Percentiles rank a stretch among this genome's conserved stretches.
These are phyloP conservation scores for Arrhopalites spinosus DNA, from an alignment of 2,888 invertebrate species.

Conservation along the genomic window DNA sequence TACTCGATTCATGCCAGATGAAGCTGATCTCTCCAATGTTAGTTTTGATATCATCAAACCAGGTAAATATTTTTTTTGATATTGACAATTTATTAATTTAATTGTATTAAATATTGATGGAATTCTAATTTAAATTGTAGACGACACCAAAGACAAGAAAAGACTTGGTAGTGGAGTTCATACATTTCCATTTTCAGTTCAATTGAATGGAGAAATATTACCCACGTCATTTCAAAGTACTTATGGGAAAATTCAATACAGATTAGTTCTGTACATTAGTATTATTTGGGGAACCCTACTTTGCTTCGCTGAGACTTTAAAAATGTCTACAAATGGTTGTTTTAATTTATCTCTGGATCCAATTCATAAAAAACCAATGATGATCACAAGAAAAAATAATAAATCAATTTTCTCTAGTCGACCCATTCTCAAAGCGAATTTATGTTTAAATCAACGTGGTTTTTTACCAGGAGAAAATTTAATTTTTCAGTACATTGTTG, in stretches of 20 bases:
- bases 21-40: too few relatives aligned
- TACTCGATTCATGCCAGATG: too few relatives aligned
- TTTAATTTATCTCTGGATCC: conserved; percentile 7
- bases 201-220: neutral
- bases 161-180: conserved; percentile 9
- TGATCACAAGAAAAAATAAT: conserved; percentile 13
- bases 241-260: conserved; percentile 30
- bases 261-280: conserved; percentile 10
- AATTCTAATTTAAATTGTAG: neutral
- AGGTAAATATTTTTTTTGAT: too few relatives aligned
- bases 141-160: neutral
- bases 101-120: too few relatives aligned
- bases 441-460: conserved; percentile 16
- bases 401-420: conserved; percentile 28
- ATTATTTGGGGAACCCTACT: neutral
- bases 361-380: neutral
- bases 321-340: conserved; percentile 11
- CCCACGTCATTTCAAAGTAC: conserved; percentile 14
- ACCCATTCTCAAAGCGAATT: conserved; percentile 18
- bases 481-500: neutral
- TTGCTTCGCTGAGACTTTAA: neutral
- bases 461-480: conserved; percentile 22
- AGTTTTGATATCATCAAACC: too few relatives aligned
- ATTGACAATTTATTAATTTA: too few relatives aligned
- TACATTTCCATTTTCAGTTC: conserved; percentile 16